Evolutionary conservation across 2,797 vertebrate species (phyloP), one percentile per base, ranked within the genome.

Genomic region (Spinus olivaceus): DNA sequence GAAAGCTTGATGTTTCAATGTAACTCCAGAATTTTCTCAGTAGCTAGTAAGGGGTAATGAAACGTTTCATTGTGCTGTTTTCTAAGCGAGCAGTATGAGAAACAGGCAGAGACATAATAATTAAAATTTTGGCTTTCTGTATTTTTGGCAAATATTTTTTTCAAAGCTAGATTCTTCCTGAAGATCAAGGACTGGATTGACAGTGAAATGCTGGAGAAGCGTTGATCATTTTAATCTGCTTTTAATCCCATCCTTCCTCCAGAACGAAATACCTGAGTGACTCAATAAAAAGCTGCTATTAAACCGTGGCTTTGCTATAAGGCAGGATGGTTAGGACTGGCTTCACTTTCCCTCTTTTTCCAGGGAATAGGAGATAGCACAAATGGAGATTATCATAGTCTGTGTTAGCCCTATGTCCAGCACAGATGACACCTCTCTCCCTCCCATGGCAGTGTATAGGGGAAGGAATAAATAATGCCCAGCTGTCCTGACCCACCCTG

Each of bases 1-100:
- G 70, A 90, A 96, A 86, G 87, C 85, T 50, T 88, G 85, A 90
- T 94, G 71, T 95, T 94, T 94, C 71, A 78, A 53, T 92, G 70
- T 56, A 56, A 64, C 49, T 56, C 46, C 56, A 77, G 39, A 69
- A 87, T 91, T 93, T 94, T 91, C 74, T 93, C 78, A 64, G 64
- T 1, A 3, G n/a, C 70, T 73, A 32, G 30, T 70, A 81, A 56
- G 8, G 21, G 56, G 25, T 28, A 81, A 88, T 42, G 56, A 86
- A 92, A 88, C 0, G 0, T 86, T 70, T 81, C 35, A 53, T 86
- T 71, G 46, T 50, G 25, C 14, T 86, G 25, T 64, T 88, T 93
- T 91, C 47, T 65, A 66, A 79, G 44, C 25, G 20, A 90, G 30
- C 33, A 72, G 39, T 88, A 27, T 35, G 60, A 84, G 70, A 67